Base-by-base conservation (phyloP, 2,797 vertebrate genomes). In the Gallinago solitaria region DNA sequence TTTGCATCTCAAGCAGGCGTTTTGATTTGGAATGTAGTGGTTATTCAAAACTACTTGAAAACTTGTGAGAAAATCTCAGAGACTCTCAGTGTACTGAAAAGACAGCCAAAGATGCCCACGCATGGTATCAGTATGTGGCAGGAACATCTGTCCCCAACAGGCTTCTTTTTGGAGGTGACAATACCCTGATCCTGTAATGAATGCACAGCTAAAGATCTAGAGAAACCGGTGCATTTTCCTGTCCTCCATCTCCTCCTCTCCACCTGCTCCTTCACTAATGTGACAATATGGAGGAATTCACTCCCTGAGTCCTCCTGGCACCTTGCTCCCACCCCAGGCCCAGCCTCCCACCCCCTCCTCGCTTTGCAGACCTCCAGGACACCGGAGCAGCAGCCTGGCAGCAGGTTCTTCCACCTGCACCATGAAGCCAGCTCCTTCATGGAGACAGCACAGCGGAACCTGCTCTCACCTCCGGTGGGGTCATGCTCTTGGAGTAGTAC, bases 401-500 rank as follows among this genome's bases (percentile, higher is more conserved):
- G 51, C 78, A 92, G 87, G 83, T 86, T 57, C 51, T 45, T 63
- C 80, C 79, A 74, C 86, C 94, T 77, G 87, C 75, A 43, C 60
- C 54, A 32, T 1, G 32, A 45, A 68, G 73, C 68, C 8, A 8
- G 12, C 27, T 61, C 64, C 33, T 51, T 54, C 21, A 11, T 1
- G 2, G 69, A 59, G 50, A 8, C 35, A 76, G 45, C n/a, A 35
- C 43, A 68, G 39, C 41, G 14, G 47, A 76, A 64, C 24, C 61
- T n/a, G 43, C 69, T 83, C 98, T 97, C 90, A 98, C 98, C 98
- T 98, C 97, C 1, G 98, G 93, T 91, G 98, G 50, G 95, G 97
- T 96, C 0, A 98, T 98, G 15, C 97, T 98, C 94, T 98, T 99
- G 92, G 98, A 98, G 97, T 98, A 99, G 96, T 99, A 99, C 70